phyloP scores from a whole-genome alignment of 2,113 vertebrate species.

The Cettia cetti region DNA sequence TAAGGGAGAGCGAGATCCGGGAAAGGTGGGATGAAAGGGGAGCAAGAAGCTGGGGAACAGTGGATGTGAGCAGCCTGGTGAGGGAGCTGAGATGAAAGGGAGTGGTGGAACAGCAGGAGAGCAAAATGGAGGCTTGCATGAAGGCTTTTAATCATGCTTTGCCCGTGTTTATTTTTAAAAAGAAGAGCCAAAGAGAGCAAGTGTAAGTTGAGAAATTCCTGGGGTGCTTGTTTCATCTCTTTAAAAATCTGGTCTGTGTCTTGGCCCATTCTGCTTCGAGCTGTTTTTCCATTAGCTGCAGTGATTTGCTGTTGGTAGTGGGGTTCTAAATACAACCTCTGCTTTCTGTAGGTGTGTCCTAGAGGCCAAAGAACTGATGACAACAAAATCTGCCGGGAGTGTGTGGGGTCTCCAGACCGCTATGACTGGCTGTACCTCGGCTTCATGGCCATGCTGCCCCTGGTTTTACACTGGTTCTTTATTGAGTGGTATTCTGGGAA shows the following conservation, averaged over 20 bases:
- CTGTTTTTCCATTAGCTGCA: background rate
- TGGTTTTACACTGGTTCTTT: constrained; percentile 97
- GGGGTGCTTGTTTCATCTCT: background rate
- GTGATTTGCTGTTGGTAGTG: fast-evolving
- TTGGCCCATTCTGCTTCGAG: background rate
- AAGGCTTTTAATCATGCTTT: background rate
- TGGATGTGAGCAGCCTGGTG: background rate
- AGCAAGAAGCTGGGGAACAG: background rate
- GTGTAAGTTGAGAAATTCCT: background rate
- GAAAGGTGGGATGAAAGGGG: background rate
- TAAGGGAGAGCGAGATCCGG: background rate
- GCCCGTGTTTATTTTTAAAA: background rate
- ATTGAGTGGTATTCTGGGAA: constrained; percentile 98
- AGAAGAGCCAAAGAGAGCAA: background rate
- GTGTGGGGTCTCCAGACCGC: constrained; percentile 82
- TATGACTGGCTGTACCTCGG: constrained; percentile 98
- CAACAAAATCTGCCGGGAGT: constrained; percentile 87
- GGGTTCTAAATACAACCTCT: background rate
- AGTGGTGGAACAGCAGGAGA: background rate
- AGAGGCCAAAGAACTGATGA: constrained; percentile 85
- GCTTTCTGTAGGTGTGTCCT: constrained; percentile 84
- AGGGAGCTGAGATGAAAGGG: background rate
- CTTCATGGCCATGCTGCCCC: constrained; percentile 96
- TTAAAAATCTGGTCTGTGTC: fast-evolving
- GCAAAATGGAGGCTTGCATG: too few relatives aligned